Evolutionary conservation across 2,888 invertebrate genomes (phyloP).

Genomic region (Archips xylosteana): DNA sequence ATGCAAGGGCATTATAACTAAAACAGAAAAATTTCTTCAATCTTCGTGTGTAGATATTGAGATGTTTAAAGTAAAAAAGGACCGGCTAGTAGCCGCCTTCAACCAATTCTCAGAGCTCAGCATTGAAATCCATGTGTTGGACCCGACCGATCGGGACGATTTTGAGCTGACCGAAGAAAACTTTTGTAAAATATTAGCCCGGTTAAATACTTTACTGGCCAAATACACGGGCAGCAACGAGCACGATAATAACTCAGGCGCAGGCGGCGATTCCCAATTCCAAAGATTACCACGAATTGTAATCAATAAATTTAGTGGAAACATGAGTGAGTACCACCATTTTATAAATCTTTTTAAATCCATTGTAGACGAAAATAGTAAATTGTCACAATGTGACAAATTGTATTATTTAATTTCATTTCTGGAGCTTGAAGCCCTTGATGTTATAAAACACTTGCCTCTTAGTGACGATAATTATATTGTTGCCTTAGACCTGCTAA

Average conservation of each 20-base stretch:
- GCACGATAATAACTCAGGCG: background rate
- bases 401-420: slow-evolving; percentile 2
- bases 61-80: background rate
- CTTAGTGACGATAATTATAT: background rate
- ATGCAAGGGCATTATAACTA: background rate
- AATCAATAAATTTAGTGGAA: background rate
- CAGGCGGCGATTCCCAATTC: background rate
- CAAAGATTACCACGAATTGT: slow-evolving; percentile 2
- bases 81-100: background rate
- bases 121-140: background rate
- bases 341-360: background rate
- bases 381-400: background rate
- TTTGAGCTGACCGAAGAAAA: background rate
- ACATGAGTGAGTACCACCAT: background rate
- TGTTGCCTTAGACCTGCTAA: background rate
- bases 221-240: background rate
- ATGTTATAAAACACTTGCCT: slow-evolving; percentile 12
- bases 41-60: background rate
- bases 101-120: background rate
- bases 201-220: background rate
- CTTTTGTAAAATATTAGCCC: background rate
- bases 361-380: background rate
- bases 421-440: background rate
- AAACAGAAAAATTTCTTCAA: background rate
- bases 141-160: background rate